Evolutionary conservation across 1,140 invertebrate genomes (phyloP).

Genomic region (Stenopsyche tienmushanensis): DNA sequence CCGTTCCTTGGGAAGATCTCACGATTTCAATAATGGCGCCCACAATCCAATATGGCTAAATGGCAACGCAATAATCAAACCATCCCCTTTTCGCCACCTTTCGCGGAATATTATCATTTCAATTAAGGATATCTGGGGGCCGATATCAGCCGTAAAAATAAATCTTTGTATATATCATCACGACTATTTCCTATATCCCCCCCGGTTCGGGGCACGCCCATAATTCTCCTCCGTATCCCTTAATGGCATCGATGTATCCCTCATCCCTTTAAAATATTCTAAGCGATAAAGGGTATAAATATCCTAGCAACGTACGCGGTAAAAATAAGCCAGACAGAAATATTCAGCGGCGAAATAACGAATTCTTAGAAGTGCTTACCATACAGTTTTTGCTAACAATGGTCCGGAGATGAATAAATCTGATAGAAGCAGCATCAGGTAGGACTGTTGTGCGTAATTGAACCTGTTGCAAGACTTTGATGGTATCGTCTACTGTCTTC

Average conservation of each 20-base stretch:
- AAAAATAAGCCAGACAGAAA: slow-evolving; percentile 9
- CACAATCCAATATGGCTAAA: too few species aligned
- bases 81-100: too few species aligned
- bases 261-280: too few species aligned
- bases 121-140: neutral
- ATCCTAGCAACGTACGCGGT: too few species aligned
- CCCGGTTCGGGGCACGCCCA: too few species aligned
- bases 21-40: too few species aligned
- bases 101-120: neutral
- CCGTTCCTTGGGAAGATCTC: too few species aligned
- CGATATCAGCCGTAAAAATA: slow-evolving; percentile 1
- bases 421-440: slow-evolving; percentile 5
- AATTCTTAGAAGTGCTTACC: slow-evolving; percentile 7
- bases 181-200: neutral
- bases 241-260: too few species aligned
- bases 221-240: neutral
- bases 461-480: slow-evolving; percentile 16
- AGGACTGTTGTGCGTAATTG: slow-evolving; percentile 15
- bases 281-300: slow-evolving; percentile 19
- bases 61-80: too few species aligned
- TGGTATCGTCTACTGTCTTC: neutral
- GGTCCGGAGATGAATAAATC: slow-evolving; percentile 16
- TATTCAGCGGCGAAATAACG: slow-evolving; percentile 11
- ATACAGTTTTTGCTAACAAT: neutral
- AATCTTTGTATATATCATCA: slow-evolving; percentile 6